Base-by-base conservation (phyloP, 1,140 invertebrate genomes). In the Euura lappo region DNA sequence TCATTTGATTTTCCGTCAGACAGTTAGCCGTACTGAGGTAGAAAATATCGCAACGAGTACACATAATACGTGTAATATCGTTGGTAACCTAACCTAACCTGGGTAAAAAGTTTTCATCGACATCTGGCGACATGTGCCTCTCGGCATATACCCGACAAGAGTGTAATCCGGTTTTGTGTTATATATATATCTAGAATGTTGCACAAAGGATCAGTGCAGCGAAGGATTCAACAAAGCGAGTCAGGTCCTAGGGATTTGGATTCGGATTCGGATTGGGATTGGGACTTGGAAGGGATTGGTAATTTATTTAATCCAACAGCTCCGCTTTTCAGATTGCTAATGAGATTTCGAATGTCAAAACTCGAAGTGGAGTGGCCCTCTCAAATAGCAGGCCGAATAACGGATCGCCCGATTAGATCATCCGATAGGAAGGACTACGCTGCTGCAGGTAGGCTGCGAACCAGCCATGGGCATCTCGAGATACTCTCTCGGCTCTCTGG, bases 261-360 rank as follows among this genome's bases (percentile, higher is more conserved):
- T 28, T 28, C 28, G 28, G 28, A 28, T 28, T 28, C 28, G 28
- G 28, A 1, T 28, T n/a, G n/a, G 28, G 28, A 28, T 28, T 28
- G 0, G 28, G 28, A 28, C 1, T 28, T 1, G 28, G 28, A 1
- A 1, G 10, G 51, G 66, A 28, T 44, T 42, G 5, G 44, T 68
- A 68, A 68, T 68, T 68, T 68, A 68, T 68, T 68, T 68, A 68
- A 68, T 68, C 66, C 10, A 70, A 64, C 71, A 71, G 44, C 73
- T 71, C 76, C 72, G 77, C 79, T 81, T 85, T 80, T 84, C 82
- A 83, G 82, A 84, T 84, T 81, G 79, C 76, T 88, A 88, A 88
- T 87, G 85, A 87, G 84, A 88, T 87, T 86, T 85, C 79, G 80
- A 83, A 82, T 85, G 86, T 87, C 86, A 88, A 87, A 88, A 88